A percentile compares a stretch with the other conserved stretches of the same genome.
These are phyloP conservation scores for Sesamia nonagrioides DNA, from an alignment of 1,140 invertebrate genomes.

Conservation along the genomic window DNA sequence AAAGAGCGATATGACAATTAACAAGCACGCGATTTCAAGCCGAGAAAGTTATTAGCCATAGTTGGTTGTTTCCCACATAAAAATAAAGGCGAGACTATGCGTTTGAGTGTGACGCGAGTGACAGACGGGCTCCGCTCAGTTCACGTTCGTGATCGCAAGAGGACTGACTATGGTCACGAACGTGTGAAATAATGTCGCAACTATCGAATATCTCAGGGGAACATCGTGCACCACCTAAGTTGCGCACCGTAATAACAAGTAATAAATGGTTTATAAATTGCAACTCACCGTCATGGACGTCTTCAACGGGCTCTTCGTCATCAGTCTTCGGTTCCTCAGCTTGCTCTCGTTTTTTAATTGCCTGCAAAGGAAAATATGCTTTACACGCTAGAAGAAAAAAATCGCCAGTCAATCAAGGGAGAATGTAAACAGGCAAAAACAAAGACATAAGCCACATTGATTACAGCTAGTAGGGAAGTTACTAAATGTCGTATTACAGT, in stretches of 20 bases:
- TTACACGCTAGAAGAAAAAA: not conserved
- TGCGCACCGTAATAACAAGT: conserved; percentile 24
- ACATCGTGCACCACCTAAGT: conserved; percentile 60
- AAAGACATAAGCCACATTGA: conserved; percentile 36
- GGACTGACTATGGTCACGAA: conserved; percentile 73
- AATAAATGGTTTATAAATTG: conserved; percentile 7
- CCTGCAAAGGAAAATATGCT: conserved; percentile 70
- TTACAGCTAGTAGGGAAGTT: conserved; percentile 50
- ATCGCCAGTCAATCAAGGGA: not conserved
- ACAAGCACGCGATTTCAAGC: conserved; percentile 28
- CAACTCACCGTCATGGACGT: conserved; percentile 80
- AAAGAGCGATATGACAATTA: conserved; percentile 46
- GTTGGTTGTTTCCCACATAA: conserved; percentile 56
- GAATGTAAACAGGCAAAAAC: conserved; percentile 24
- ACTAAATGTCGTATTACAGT: conserved; percentile 53
- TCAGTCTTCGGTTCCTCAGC: conserved; percentile 78
- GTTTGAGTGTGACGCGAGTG: conserved; percentile 61
- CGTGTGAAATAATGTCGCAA: conserved; percentile 77
- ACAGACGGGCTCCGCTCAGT: conserved; percentile 55
- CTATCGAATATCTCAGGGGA: conserved; percentile 65
- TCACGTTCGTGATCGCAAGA: conserved; percentile 73
- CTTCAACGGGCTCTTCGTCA: conserved; percentile 74
- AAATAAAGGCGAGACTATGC: conserved; percentile 55
- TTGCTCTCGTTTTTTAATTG: conserved; percentile 83
- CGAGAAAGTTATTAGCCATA: conserved; percentile 53